Evolutionary conservation across 2,797 vertebrate species (phyloP), one percentile per base, ranked within the genome.

Genomic region (Manis pentadactyla): DNA sequence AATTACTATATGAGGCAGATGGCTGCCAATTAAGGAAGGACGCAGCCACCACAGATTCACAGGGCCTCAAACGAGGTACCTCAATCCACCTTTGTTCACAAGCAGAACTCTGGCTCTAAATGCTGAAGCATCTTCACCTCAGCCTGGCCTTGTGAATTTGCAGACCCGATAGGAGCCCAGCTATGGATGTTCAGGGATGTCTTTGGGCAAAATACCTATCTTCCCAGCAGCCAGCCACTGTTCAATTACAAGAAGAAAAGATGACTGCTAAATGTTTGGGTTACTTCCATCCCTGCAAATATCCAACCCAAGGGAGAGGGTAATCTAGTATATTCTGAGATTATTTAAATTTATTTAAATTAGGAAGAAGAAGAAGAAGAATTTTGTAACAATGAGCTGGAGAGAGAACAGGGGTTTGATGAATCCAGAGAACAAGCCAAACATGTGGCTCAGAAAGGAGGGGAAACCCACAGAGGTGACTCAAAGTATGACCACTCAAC

Each of bases 271-370:
- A 85, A 78, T 27, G 92, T 15, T 55, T 42, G 1, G 82, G 59
- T 92, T n/a, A 12, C 75, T 97, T 92, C 21, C 96, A 84, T 46
- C 96, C 18, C 21, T 0, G 27, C 82, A n/a, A 84, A 95, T 15
- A 95, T 75, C 64, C 66, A 85, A 89, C 95, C 93, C 7, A 85
- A 7, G 95, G 96, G 92, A 97, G 49, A 83, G 34, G 64, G 87
- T 27, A 59, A 95, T 85, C 92, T 93, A 78, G 97, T 96, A 77
- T 4, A 86, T 97, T 93, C 98, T 82, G 97, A 92, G 61, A 84
- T 93, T 77, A 95, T 93, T 97, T 91, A 81, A 93, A 91, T 78
- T 97, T 96, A 95, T 98, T 98, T 97, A 97, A 97, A 95, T 97
- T 85, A 18, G 29, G 49, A 14, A 78, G 29, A n/a, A 34, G 49